phyloP scores from a whole-genome alignment of 2,888 invertebrate genomes.

The Ornithoptera priamus region DNA sequence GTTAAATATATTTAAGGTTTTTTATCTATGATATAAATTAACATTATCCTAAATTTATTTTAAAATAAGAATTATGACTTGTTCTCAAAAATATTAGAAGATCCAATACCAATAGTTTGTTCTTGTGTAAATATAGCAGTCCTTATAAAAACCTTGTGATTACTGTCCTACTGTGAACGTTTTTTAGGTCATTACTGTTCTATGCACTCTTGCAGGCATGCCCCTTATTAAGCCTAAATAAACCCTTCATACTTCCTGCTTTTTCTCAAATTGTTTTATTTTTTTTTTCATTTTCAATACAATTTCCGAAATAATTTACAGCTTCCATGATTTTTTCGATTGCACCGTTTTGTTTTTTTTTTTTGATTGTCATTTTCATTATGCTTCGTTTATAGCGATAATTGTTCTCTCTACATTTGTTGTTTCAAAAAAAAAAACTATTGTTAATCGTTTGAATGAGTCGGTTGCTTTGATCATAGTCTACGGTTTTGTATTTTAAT shows the following conservation, averaged over 20 bases:
- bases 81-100: conserved; percentile 56
- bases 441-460: conserved; percentile 13
- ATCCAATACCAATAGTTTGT: conserved; percentile 31
- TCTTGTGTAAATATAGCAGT: conserved; percentile 55
- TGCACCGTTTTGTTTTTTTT: conserved; percentile 5
- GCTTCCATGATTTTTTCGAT: neutral
- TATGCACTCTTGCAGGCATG: conserved; percentile 25
- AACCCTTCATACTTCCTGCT: neutral
- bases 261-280: neutral
- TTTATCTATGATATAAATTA: neutral
- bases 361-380: neutral
- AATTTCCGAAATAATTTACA: neutral
- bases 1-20: neutral
- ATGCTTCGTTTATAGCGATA: neutral
- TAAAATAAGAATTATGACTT: conserved; percentile 42
- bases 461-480: conserved; percentile 21
- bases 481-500: neutral
- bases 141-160: conserved; percentile 25
- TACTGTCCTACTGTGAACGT: conserved; percentile 6
- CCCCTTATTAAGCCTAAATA: conserved; percentile 11
- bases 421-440: neutral
- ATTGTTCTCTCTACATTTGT: neutral
- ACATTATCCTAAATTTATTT: neutral
- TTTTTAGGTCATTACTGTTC: neutral
- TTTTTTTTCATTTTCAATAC: neutral